Evolutionary conservation across 2,888 invertebrate species (phyloP).

Genomic region (Argyra leucocephala): DNA sequence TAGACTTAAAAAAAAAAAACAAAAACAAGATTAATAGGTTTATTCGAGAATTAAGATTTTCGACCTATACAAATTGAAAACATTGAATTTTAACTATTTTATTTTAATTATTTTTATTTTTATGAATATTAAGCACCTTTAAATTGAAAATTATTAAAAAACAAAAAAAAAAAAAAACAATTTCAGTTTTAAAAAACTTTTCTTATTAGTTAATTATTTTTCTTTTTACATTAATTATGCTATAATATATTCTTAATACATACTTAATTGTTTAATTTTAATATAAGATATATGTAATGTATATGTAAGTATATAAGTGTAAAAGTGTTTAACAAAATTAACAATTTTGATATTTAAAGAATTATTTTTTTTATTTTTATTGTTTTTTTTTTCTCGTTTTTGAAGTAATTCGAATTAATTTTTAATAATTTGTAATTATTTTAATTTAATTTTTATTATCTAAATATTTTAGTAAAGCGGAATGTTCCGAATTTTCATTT

Average conservation of each 20-base stretch:
- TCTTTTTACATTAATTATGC: neutral
- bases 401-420: neutral
- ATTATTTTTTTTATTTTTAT: neutral
- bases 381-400: neutral
- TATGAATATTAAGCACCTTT: slow-evolving; percentile 1
- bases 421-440: too few species aligned
- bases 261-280: neutral
- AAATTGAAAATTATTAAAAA: neutral
- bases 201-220: too few species aligned
- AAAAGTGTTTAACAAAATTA: neutral
- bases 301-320: too few species aligned
- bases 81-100: too few species aligned
- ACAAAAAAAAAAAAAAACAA: too few species aligned
- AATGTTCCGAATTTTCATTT: neutral
- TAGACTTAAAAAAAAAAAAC: too few species aligned
- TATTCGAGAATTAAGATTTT: too few species aligned
- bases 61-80: too few species aligned
- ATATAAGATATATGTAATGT: too few species aligned
- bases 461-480: slow-evolving; percentile 10
- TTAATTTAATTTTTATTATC: slow-evolving; percentile 7
- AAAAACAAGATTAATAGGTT: too few species aligned
- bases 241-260: neutral
- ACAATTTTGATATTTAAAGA: neutral
- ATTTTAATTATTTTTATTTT: neutral
- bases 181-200: neutral